These are phyloP conservation scores for Grallaria varia DNA, from an alignment of 2,113 vertebrate genomes.

Conservation along the genomic window DNA sequence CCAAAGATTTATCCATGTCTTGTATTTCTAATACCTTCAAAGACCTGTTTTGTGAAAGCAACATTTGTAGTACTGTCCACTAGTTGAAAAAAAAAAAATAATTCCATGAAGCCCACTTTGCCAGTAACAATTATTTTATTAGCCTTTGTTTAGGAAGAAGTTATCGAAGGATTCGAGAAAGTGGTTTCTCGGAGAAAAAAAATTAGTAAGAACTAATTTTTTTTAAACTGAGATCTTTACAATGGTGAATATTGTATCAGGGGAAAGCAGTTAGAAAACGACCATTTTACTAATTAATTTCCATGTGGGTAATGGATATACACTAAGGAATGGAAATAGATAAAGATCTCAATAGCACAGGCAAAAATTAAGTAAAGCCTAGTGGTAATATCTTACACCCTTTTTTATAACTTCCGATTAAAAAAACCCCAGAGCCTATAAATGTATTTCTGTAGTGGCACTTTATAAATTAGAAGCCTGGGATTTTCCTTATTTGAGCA, in stretches of 20 bases:
- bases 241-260: not conserved
- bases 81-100: not conserved
- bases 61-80: constrained; percentile 45
- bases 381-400: not conserved
- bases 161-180: not conserved
- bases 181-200: not conserved
- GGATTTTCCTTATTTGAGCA: not conserved
- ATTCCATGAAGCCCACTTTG: not conserved
- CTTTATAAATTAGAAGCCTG: not conserved
- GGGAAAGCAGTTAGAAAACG: not conserved
- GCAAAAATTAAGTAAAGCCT: not conserved
- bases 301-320: not conserved
- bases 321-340: not conserved
- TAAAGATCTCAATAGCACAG: not conserved
- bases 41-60: constrained; percentile 66
- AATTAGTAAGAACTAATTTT: not conserved
- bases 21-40: constrained; percentile 59
- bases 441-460: not conserved
- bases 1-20: constrained; percentile 71
- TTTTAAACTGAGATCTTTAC: not conserved
- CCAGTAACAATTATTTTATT: constrained; percentile 11
- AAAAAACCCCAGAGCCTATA: not conserved
- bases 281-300: constrained; percentile 19
- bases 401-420: not conserved
- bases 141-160: not conserved